phyloP scores from a whole-genome alignment of 2,113 vertebrate species.

The Melanocharis versteri region DNA sequence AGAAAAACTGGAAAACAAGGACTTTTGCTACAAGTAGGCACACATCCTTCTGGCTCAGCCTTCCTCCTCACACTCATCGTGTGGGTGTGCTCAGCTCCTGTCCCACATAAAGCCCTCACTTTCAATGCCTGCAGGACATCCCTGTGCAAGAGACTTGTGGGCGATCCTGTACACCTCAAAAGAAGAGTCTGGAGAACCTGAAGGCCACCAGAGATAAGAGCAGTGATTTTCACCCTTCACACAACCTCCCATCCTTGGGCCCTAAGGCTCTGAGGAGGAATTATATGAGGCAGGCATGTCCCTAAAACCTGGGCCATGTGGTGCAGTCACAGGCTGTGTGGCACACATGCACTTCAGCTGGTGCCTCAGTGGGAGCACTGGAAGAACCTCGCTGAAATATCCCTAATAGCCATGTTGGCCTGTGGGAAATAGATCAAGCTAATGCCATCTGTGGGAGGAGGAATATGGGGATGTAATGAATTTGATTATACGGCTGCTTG shows the following conservation, averaged over 20 bases:
- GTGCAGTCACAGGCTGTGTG: background rate
- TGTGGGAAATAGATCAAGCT: background rate
- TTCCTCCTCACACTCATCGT: accelerated
- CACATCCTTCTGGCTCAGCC: background rate
- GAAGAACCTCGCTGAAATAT: background rate
- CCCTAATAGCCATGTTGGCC: background rate
- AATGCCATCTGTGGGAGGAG: background rate
- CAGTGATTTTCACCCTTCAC: background rate
- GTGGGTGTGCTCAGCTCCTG: background rate
- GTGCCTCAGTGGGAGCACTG: background rate
- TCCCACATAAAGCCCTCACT: background rate
- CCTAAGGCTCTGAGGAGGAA: background rate
- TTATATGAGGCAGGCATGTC: background rate
- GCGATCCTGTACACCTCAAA: accelerated
- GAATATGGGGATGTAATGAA: background rate
- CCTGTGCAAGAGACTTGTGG: background rate
- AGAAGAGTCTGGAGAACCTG: background rate
- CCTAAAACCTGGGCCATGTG: accelerated
- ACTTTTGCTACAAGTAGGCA: background rate
- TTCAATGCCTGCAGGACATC: background rate
- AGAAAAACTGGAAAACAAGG: background rate
- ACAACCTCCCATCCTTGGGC: background rate
- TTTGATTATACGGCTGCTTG: background rate
- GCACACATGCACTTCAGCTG: accelerated
- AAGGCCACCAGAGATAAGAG: background rate